Evolutionary conservation across 2,113 vertebrate genomes (phyloP), one percentile per base, ranked within the genome.

Genomic region (Hippocampus abdominalis): DNA sequence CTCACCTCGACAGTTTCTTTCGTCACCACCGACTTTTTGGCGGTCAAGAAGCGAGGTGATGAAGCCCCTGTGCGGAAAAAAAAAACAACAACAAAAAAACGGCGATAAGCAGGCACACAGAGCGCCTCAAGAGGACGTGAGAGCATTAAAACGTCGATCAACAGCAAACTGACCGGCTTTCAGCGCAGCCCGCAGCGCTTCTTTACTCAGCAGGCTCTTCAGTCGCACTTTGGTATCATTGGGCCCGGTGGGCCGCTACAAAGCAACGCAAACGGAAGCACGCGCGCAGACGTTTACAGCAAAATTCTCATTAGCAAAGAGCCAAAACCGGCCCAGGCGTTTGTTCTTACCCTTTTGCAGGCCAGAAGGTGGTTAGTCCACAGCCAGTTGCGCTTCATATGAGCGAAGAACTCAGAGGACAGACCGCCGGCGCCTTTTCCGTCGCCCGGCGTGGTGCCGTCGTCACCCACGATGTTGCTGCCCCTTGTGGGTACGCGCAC

Each of bases 351-450:
- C 83, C 86, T 90, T 74, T 80, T 93, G 25, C 81, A 74, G 48
- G 91, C 81, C 18, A 98, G 93, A 11, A 98, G 92, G 56, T 95
- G 95, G 82, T 92, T 96, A 63, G 95, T 98, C 97, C 97, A 99
- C 70, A 96, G 88, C 97, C 97, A 99, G 68, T 99, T 99, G 32
- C 97, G 94, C 81, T 98, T 99, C 7, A 99, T 88, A 77, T 99
- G 97, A 29, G 87, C 90, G 4, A 95, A 99, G 79, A 98, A 97
- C 40, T 94, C 94, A 11, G 96, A 98, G 84, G 98, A 93, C 18
- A 98, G 88, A 1, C 97, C 97, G 1, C 90, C 97, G 0, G 97
- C 96, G 54, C 97, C 97, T 73, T 94, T 83, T 4, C 94, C 91
- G 1, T 99, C 96, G 29, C 97, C 97, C 0, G 97, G 97, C 61